Evolutionary conservation across 2,113 vertebrate species (phyloP).

Genomic region (Daubentonia madagascariensis): DNA sequence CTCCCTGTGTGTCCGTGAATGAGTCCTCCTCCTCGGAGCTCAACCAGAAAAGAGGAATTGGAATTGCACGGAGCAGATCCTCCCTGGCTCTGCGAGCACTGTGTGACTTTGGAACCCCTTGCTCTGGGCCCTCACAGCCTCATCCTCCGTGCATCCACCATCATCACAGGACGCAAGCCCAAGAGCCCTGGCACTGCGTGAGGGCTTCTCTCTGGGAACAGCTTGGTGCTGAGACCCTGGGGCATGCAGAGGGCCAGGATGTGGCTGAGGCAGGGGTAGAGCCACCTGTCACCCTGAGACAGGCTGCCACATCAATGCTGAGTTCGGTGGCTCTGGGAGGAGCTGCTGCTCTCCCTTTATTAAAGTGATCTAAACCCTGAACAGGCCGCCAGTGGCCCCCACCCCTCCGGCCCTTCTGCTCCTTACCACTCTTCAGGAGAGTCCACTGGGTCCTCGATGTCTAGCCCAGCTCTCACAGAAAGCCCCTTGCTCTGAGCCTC

Average conservation of each 20-base stretch:
- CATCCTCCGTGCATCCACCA: rapidly evolving
- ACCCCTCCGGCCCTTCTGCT: background rate
- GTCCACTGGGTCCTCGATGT: background rate
- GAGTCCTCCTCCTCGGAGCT: background rate
- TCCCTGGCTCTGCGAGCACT: background rate
- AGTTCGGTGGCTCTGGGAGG: background rate
- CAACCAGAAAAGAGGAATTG: background rate
- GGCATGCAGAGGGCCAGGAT: background rate
- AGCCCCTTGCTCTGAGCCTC: background rate
- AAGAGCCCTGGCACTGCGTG: rapidly evolving
- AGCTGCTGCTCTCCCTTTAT: too few species aligned
- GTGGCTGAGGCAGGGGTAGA: background rate
- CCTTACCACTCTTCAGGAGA: too few species aligned
- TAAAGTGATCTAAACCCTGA: background rate
- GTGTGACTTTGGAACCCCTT: background rate
- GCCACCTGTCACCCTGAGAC: too few species aligned
- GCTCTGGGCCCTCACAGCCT: background rate
- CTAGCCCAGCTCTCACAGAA: background rate
- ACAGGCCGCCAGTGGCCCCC: background rate
- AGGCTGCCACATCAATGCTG: background rate
- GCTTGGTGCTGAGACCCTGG: background rate
- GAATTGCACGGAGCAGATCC: too few species aligned
- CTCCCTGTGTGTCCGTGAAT: background rate
- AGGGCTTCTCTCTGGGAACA: background rate
- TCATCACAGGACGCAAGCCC: background rate